Evolutionary conservation across 2,797 vertebrate species (phyloP), one percentile per base, ranked within the genome.

Genomic region (Passerculus sandwichensis): DNA sequence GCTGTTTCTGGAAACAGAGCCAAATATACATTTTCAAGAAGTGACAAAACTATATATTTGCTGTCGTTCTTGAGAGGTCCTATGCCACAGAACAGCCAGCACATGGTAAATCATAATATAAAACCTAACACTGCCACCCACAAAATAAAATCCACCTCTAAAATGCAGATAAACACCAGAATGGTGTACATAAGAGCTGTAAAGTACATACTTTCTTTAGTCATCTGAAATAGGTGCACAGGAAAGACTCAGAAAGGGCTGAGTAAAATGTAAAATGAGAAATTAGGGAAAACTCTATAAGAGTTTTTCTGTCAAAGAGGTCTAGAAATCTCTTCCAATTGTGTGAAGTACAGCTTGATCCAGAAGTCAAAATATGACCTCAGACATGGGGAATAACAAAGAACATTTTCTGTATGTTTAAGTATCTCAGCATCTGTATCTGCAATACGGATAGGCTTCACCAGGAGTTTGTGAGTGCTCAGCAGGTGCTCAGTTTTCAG

Each of bases 401-500:
- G 32, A 72, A 60, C 1, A 1, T 48, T 66, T 86, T 65, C 71
- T 53, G 11, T 67, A 51, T 29, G 6, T 67, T 93, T 91, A 91
- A 89, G 67, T 67, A 74, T 44, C 60, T 79, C 64, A 45, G 3
- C 64, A 54, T 78, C 56, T 77, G 0, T 89, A 65, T 51, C 69
- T 93, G 47, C 18, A 74, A n/a, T 57, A 88, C 45, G 36, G 50
- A 47, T 85, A 42, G 45, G 12, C 38, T 91, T 93, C 72, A 71
- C 47, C 3, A 6, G 61, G 69, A 94, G 40, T 72, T 83, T 80
- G 50, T 59, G 78, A n/a, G 70, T 81, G 54, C 87, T 80, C 91
- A 96, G 89, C 89, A 92, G 81, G 81, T 87, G 38, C 75, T 85
- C 72, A 80, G 82, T 75, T 89, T 94, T 86, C 78, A 88, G 78